Base-by-base conservation (phyloP, 1,140 invertebrate species). In the Aphaenogaster floridana region DNA sequence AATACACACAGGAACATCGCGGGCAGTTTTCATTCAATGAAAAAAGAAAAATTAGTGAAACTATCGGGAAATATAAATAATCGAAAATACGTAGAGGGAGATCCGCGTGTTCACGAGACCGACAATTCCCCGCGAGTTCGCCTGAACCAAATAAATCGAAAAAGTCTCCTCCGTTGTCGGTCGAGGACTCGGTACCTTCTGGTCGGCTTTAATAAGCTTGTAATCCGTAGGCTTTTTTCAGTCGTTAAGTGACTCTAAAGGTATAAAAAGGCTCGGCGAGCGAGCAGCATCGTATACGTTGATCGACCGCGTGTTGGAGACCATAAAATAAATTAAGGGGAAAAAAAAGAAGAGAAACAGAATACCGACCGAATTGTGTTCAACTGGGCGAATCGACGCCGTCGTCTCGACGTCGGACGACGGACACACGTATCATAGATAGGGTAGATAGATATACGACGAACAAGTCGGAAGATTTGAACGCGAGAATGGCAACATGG, bases 401-500 rank as follows among this genome's bases (percentile, higher is more conserved):
- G 79, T 90, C 87, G 86, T 87, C 72, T 87, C 89, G 87, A 90
- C 89, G 87, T 92, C 89, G 87, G 89, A 76, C 34, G 61, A 59
- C 68, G 78, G 74, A 72, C n/a, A 74, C 57, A 88, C 66, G 57
- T 89, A 80, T 89, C 86, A 71, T 92, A 86, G 80, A 89, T 89
- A 91, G 74, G 86, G 34, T 89, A 90, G 86, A 78, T 88, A 80
- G 90, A 90, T 91, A 91, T 90, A 91, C 88, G 85, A 89, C 89
- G 87, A 88, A 69, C 68, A 84, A 89, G 86, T 91, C 84, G 89
- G 90, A 87, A 93, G 90, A 93, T 94, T 94, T 93, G 92, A 94
- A 91, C 93, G 94, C 94, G 94, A 95, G 92, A 95, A 95, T 94
- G 88, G 91, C 92, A 94, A 93, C 93, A 94, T 91, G 91, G 93